Percentiles rank a stretch among this genome's conserved stretches.
phyloP scores from a whole-genome alignment of 2,113 vertebrate species.

The Damaliscus lunatus region DNA sequence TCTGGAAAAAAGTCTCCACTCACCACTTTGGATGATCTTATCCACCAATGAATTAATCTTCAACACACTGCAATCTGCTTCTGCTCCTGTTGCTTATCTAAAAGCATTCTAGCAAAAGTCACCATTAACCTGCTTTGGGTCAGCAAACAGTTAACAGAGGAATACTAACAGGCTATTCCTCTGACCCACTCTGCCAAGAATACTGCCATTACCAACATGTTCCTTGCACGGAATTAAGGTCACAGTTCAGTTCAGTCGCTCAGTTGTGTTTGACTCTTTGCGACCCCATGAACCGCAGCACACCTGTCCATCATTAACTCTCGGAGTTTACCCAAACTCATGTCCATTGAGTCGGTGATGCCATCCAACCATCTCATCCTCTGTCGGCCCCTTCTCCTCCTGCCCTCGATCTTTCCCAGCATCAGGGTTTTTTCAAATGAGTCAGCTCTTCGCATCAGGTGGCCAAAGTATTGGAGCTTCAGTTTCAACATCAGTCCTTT shows the following conservation, averaged over 20 bases:
- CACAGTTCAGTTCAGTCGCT: neutral
- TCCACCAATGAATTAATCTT: neutral
- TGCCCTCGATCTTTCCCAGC: neutral
- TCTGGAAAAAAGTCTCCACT: neutral
- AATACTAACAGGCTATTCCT: rapidly evolving
- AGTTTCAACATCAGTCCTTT: neutral
- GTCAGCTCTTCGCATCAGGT: neutral
- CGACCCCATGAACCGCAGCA: neutral
- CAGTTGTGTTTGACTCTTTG: neutral
- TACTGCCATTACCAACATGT: neutral
- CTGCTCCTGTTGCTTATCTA: neutral
- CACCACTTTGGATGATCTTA: neutral
- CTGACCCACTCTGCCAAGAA: neutral
- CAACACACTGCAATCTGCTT: too few species aligned
- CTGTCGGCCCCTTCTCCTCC: neutral
- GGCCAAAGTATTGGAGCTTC: neutral
- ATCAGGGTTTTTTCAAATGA: neutral
- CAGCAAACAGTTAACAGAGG: neutral
- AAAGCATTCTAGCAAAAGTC: neutral
- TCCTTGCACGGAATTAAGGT: neutral
- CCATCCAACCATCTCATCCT: neutral
- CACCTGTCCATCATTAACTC: neutral
- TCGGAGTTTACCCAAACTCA: neutral
- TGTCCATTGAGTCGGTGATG: neutral
- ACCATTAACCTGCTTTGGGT: neutral